Conservation (phyloP, 2,797 vertebrate species). For the Phrynocephalus vlangalii region DNA sequence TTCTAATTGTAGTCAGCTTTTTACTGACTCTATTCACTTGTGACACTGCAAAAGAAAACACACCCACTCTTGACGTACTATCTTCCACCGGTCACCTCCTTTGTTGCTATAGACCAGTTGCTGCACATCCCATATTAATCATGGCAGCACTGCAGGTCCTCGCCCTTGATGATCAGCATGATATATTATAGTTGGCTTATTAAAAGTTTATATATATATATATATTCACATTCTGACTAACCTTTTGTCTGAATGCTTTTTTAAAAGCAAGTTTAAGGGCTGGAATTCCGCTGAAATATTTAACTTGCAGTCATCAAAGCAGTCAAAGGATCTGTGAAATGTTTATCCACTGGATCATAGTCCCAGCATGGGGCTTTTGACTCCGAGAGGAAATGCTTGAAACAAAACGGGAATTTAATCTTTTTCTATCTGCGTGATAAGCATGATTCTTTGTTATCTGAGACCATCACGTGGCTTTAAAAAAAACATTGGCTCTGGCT, state of each 20-base stretch:
- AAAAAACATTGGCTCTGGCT: neutral
- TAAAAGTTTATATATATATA: neutral
- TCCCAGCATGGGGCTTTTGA: neutral
- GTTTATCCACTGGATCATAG: conserved; percentile 12
- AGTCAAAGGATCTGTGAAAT: conserved; percentile 14
- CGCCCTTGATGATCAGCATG: neutral
- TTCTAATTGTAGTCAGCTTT: neutral
- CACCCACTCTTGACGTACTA: neutral
- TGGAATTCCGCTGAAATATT: conserved; percentile 12
- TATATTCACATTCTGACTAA: conserved; percentile 17
- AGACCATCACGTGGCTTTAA: neutral
- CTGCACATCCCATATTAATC: conserved; percentile 6
- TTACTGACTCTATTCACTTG: neutral
- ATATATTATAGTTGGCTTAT: neutral
- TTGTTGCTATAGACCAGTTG: neutral
- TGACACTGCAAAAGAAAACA: neutral
- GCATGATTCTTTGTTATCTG: conserved; percentile 1
- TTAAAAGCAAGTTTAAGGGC: neutral
- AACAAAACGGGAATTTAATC: conserved; percentile 2
- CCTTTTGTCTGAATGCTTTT: neutral
- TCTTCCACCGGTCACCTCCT: neutral
- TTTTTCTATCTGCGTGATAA: neutral
- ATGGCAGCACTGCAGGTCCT: neutral
- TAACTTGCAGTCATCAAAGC: conserved; percentile 4
- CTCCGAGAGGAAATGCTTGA: neutral